Evolutionary conservation across 2,113 vertebrate species (phyloP), one percentile per base, ranked within the genome.

Genomic region (Osmerus eperlanus): DNA sequence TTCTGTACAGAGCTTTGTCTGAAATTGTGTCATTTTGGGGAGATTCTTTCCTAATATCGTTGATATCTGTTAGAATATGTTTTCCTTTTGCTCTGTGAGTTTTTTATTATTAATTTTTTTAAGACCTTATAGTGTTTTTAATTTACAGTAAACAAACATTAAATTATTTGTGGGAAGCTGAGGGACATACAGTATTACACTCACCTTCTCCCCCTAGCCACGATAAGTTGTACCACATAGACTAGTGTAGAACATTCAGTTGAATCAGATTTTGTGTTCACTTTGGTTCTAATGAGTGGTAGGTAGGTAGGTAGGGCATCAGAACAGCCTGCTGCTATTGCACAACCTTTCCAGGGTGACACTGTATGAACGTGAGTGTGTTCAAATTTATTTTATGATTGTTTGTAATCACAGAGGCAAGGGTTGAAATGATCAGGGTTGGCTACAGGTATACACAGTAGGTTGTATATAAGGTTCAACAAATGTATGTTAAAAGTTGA

Each of bases 1-100:
- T 95, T 94, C 90, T 96, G 95, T 96, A 96, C 93, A 95, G 91
- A 81, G 92, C 85, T 87, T 93, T 92, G 86, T 89, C 81, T 88
- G 89, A 94, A 86, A 86, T 65, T 84, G 85, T 90, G 70, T 84
- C 83, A 81, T 89, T 84, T 84, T 19, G 70, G 78, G 85, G 78
- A 83, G 80, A 78, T 85, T 86, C 61, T 86, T 87, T 87, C 84
- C 86, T 83, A 83, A 87, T 83, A 85, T 86, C 76, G 84, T 86
- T 85, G 83, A 86, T 81, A 85, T 89, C 78, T 85, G 77, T 83
- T 86, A 77, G 83, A 89, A 79, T 83, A 85, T 18, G 18, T 86
- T 81, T 71, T 82, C 81, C 82, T 84, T 81, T 86, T 18, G 3
- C 71, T 89, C 79, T 81, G 85, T 83, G 79, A 81, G 73, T 58